Evolutionary conservation across 2,797 vertebrate genomes (phyloP), one percentile per base, ranked within the genome.

Genomic region (Tiaroga cobitis): DNA sequence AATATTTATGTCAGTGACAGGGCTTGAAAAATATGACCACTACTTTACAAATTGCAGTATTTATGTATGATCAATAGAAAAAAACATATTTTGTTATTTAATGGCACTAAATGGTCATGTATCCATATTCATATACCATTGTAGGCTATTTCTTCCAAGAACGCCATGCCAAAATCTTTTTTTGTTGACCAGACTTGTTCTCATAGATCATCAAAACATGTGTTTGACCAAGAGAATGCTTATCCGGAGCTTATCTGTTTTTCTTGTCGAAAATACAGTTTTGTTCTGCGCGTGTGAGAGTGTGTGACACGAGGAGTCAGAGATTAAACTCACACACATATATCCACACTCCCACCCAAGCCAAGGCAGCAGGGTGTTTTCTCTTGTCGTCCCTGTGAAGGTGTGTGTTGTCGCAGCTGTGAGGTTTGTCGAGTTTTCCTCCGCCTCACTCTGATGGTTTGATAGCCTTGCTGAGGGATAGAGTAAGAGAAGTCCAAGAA

Each of bases 331-430:
- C 80, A 86, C 37, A 78, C 41, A 56, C 67, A 69, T 75, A 74
- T 32, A 73, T 76, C 41, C 86, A 81, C 67, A 77, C 54, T 68
- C 83, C n/a, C 80, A 79, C 61, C n/a, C 65, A 73, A n/a, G 24
- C 16, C 65, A 73, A n/a, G 26, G 16, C 81, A 67, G 70, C 19
- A 65, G 82, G 76, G 75, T 75, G 86, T 89, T 84, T 84, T 79
- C 73, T 87, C 37, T n/a, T 74, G 34, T 37, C 29, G 41, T 61
- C 32, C 41, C 90, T 91, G 90, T 87, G 88, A 90, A 89, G 92
- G 89, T 90, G 88, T 32, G 87, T 90, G 84, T 92, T 91, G 88
- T 75, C 68, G 51, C 93, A 94, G 94, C 93, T 94, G 94, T 90
- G 91, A 93, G 88, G 89, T 87, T 91, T 91, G 90, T 93, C 89